A percentile compares a stretch with the other conserved stretches of the same genome.
phyloP scores from a whole-genome alignment of 92 coral and sea anemone genomes.

The Epizoanthus illoricatus region DNA sequence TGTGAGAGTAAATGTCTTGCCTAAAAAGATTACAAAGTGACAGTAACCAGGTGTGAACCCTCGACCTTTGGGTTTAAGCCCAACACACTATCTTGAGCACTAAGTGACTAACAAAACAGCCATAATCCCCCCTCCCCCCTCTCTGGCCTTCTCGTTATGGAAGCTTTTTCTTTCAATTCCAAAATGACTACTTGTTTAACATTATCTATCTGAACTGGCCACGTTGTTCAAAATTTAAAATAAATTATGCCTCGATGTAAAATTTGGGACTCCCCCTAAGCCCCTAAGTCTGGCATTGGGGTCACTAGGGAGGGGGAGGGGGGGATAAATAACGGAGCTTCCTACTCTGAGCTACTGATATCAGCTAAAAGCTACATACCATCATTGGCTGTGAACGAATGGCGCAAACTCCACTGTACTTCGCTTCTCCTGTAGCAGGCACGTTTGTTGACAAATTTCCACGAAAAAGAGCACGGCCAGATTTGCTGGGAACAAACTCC shows the following conservation, averaged over 20 bases:
- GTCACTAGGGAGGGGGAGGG: not conserved
- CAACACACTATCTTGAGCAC: too few species aligned
- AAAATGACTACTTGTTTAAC: too few species aligned
- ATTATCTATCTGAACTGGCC: too few species aligned
- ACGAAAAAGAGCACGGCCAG: slow-evolving; percentile 77
- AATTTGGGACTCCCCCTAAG: too few species aligned
- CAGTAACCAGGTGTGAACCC: too few species aligned
- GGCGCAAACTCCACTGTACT: slow-evolving; percentile 92
- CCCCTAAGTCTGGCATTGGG: not conserved
- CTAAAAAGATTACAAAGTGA: too few species aligned
- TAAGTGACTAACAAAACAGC: too few species aligned
- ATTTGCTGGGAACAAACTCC: slow-evolving; percentile 72
- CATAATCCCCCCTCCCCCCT: not conserved
- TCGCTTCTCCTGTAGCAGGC: slow-evolving; percentile 74
- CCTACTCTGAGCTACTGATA: not conserved
- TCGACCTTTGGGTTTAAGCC: too few species aligned
- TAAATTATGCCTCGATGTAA: too few species aligned
- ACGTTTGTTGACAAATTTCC: slow-evolving; percentile 85
- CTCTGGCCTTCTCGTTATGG: not conserved
- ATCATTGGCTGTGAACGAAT: slow-evolving; percentile 88
- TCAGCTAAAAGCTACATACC: slow-evolving; percentile 42
- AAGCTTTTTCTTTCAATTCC: not conserved
- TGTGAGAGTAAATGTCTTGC: too few species aligned
- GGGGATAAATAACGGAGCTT: not conserved
- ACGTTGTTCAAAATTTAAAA: too few species aligned